These are phyloP conservation scores for Microctonus hyperodae DNA, from an alignment of 2,888 invertebrate species.

Conservation along the genomic window DNA sequence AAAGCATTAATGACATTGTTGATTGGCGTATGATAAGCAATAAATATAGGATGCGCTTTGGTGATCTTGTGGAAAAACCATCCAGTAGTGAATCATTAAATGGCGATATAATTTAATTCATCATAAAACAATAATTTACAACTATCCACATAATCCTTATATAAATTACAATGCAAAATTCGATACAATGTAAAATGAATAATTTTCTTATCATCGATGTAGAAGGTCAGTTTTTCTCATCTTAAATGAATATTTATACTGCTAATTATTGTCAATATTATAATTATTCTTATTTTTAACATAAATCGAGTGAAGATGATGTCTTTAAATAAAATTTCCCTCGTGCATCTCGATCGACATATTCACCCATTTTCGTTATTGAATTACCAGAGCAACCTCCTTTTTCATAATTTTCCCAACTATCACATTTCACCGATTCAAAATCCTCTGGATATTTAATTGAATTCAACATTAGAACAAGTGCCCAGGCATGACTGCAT, in stretches of 20 bases:
- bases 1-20: slow-evolving; percentile 63
- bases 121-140: not conserved
- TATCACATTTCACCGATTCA: slow-evolving; percentile 67
- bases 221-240: not conserved
- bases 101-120: not conserved
- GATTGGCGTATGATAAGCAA: slow-evolving; percentile 64
- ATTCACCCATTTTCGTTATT: slow-evolving; percentile 70
- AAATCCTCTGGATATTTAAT: slow-evolving; percentile 67
- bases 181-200: not conserved
- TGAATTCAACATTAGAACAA: slow-evolving; percentile 72
- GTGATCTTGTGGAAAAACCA: slow-evolving; percentile 55
- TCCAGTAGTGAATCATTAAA: slow-evolving; percentile 34
- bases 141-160: not conserved
- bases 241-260: not conserved
- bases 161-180: not conserved
- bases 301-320: too few relatives aligned
- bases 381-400: slow-evolving; percentile 59
- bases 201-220: not conserved
- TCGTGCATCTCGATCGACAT: slow-evolving; percentile 53
- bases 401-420: slow-evolving; percentile 64
- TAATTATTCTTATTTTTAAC: not conserved
- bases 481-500: slow-evolving; percentile 75
- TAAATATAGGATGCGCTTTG: slow-evolving; percentile 62
- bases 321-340: slow-evolving; percentile 73
- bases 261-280: not conserved